A percentile compares a stretch with the other conserved stretches of the same genome.
Evolutionary conservation across 2,888 invertebrate species (phyloP).

Genomic region (Neoascia interrupta): DNA sequence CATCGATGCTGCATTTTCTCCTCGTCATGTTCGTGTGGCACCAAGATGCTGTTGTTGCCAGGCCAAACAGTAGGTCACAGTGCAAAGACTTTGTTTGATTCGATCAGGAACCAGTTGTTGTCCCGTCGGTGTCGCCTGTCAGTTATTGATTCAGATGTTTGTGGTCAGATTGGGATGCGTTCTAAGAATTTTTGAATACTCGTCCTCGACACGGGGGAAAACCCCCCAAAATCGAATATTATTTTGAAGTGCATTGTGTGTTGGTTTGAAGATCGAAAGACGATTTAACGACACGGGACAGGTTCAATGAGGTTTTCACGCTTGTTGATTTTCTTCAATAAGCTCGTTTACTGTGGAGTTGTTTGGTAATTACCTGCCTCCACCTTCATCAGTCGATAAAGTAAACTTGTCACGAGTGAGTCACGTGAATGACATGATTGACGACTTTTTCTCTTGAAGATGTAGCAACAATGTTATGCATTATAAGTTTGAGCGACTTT

Average conservation of each 20-base stretch:
- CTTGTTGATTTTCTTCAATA: slow-evolving; percentile 15
- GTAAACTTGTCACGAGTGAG: not conserved
- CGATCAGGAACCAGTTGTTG: slow-evolving; percentile 19
- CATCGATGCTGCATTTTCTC: slow-evolving; percentile 21
- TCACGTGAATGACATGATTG: not conserved
- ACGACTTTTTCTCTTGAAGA: not conserved
- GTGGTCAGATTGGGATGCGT: slow-evolving; percentile 25
- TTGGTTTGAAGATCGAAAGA: slow-evolving; percentile 9
- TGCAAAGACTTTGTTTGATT: slow-evolving; percentile 9
- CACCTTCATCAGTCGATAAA: not conserved
- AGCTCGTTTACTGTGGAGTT: not conserved
- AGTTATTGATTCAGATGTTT: slow-evolving; percentile 4
- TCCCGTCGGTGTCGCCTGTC: no score
- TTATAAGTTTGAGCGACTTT: no score
- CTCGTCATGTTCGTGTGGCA: not conserved
- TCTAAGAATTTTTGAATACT: slow-evolving; percentile 52
- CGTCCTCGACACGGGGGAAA: slow-evolving; percentile 20
- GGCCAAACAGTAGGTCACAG: slow-evolving; percentile 40
- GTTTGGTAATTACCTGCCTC: not conserved
- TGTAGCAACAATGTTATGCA: no score
- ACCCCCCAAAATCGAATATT: not conserved
- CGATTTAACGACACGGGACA: not conserved
- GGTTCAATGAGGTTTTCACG: slow-evolving; percentile 7
- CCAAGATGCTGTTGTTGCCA: not conserved
- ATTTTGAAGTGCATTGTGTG: slow-evolving; percentile 1